Base-by-base conservation (phyloP, 1,140 invertebrate genomes). In the Catajapyx aquilonaris region DNA sequence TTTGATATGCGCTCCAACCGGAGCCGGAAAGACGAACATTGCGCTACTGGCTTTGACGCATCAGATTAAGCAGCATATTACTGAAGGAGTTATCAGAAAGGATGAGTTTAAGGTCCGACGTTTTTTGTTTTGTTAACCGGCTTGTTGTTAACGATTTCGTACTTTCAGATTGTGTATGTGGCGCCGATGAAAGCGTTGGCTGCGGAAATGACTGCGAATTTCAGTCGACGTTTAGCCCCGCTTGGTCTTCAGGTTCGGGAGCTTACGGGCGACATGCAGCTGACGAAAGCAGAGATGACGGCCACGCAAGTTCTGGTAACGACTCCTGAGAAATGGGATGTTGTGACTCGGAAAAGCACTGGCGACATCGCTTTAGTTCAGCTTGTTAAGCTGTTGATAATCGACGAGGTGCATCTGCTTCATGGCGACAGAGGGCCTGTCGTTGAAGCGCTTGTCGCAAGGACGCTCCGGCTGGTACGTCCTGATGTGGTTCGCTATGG, bases 281-380 rank as follows among this genome's bases (percentile, higher is more conserved):
- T 99, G 16, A 90, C 86, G 0, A 96, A 94, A 55, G 64, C 70
- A 22, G 93, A 99, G 62, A 94, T 99, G 40, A 66, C 76, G 16
- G 73, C 88, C 49, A 98, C 95, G 1, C 93, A 97, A 60, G 95
- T 99, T 75, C 68, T 99, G 15, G 84, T 99, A 2, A 93, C 91
- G 1, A 99, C 95, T 0, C 95, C 95, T 1, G 95, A 99, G 61
- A 99, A 99, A 53, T 98, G 94, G 93, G 95, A 99, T 60, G 90
- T 99, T 11, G 86, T 99, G 2, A 97, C 94, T 0, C 62, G 95
- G 39, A 99, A 99, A 62, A 76, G 79, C 41, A 70, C 73, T 45
- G 43, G 88, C 20, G 91, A 98, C 58, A 79, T 87, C 34, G 81
- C 83, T 30, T 54, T 97, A 13, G 76, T 84, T 2, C 80, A 81